Percentiles rank a stretch among this genome's conserved stretches.
Evolutionary conservation across 2,113 vertebrate genomes (phyloP).

Genomic region (Odobenus rosmarus): DNA sequence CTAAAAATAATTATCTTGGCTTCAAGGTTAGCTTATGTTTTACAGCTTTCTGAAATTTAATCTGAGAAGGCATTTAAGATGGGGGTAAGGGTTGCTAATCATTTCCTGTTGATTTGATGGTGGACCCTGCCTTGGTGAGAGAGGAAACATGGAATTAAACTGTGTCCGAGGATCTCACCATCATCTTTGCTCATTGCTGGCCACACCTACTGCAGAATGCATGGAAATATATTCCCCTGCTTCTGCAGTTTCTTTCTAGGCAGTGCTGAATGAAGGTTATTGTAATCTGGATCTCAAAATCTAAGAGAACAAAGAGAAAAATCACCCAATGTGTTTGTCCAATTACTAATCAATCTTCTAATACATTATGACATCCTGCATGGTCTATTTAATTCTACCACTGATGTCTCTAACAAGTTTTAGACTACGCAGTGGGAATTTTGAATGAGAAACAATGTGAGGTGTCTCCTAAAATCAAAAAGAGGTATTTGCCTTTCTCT

Average conservation of each 20-base stretch:
- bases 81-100: neutral
- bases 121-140: constrained; percentile 42
- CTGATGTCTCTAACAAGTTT: neutral
- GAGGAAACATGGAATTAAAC: constrained; percentile 41
- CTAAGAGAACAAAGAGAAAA: constrained; percentile 28
- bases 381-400: neutral
- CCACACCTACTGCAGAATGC: neutral
- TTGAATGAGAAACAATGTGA: neutral
- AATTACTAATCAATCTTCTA: neutral
- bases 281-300: neutral
- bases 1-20: constrained; percentile 48
- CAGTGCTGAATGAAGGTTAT: neutral
- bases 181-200: constrained; percentile 38
- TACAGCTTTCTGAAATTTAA: constrained; percentile 45
- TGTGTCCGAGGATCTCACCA: neutral
- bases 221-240: neutral
- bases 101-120: neutral
- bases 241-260: neutral
- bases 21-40: constrained; percentile 50
- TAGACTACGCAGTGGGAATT: neutral
- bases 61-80: constrained; percentile 48
- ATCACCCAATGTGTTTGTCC: neutral
- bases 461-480: neutral
- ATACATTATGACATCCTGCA: neutral
- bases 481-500: neutral